Percentiles rank a stretch among this genome's conserved stretches.
Evolutionary conservation across 2,113 vertebrate species (phyloP).

Genomic region (Megaleporinus macrocephalus): DNA sequence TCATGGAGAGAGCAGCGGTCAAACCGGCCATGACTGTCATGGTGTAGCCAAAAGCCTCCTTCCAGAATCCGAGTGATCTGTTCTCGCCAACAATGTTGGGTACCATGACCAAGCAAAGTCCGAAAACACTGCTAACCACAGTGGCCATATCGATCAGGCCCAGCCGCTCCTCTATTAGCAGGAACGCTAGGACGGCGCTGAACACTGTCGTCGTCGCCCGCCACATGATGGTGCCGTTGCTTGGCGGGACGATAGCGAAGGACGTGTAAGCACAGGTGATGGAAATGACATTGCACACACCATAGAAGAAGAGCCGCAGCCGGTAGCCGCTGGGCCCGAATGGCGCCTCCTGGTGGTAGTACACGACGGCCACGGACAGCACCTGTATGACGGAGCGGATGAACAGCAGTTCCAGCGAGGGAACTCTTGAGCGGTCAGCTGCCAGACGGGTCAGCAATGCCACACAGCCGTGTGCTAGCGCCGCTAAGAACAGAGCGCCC

Average conservation of each 20-base stretch:
- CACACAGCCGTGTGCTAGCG: conserved; percentile 92
- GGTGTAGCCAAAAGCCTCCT: conserved; percentile 96
- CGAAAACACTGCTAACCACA: conserved; percentile 88
- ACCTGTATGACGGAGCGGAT: conserved; percentile 95
- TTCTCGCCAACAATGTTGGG: conserved; percentile 91
- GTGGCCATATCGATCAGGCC: conserved; percentile 85
- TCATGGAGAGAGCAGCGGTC: conserved; percentile 96
- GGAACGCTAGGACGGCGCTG: conserved; percentile 92
- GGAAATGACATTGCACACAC: conserved; percentile 95
- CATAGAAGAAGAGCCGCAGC: conserved; percentile 91
- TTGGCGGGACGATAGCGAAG: conserved; percentile 95
- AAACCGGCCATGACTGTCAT: conserved; percentile 96
- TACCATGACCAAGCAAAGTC: conserved; percentile 93
- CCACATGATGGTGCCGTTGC: conserved; percentile 97
- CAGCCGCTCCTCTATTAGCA: conserved; percentile 92
- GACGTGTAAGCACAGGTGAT: conserved; percentile 98
- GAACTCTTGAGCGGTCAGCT: conserved; percentile 94
- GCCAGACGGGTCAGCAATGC: conserved; percentile 91
- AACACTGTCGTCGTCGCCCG: conserved; percentile 94
- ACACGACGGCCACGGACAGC: conserved; percentile 88
- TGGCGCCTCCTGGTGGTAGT: conserved; percentile 89
- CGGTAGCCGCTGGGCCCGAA: conserved; percentile 94
- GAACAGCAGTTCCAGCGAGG: conserved; percentile 95
- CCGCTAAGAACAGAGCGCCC: conserved; percentile 91
- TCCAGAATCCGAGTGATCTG: conserved; percentile 90